Percentiles rank a stretch among this genome's conserved stretches.
Evolutionary conservation across 2,113 vertebrate species (phyloP).

Genomic region (Oreochromis tanganicae): DNA sequence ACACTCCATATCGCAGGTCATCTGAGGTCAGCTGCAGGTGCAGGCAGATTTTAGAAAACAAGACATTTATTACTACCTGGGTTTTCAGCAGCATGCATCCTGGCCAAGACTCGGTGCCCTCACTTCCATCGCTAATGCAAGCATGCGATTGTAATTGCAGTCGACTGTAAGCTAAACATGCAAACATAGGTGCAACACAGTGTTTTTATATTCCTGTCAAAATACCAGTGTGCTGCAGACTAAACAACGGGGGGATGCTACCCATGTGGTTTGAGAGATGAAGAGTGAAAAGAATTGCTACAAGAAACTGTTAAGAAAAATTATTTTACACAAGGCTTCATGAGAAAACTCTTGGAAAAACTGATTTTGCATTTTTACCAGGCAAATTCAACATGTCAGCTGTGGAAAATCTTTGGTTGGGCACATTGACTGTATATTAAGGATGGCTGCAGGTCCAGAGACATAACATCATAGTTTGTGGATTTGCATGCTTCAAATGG

Average conservation of each 20-base stretch:
- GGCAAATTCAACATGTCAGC: background rate
- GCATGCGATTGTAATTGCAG: background rate
- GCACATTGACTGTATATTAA: background rate
- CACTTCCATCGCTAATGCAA: conserved; percentile 19
- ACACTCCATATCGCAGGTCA: background rate
- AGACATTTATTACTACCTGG: conserved; percentile 23
- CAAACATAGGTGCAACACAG: conserved; percentile 31
- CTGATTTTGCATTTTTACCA: background rate
- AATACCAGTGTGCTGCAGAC: conserved; percentile 62
- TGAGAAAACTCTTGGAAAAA: background rate
- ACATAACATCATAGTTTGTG: background rate
- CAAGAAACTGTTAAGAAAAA: background rate
- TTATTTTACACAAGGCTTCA: background rate
- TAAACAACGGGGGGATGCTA: conserved; percentile 51
- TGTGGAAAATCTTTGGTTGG: rapidly evolving
- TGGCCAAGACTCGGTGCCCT: conserved; percentile 16
- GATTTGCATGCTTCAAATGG: background rate
- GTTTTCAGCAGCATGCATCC: conserved; percentile 29
- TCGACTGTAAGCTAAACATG: conserved; percentile 16
- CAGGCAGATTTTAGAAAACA: conserved; percentile 28
- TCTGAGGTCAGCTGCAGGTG: conserved; percentile 52
- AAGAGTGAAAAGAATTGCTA: background rate
- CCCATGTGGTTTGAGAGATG: conserved; percentile 22
- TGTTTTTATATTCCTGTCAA: conserved; percentile 60
- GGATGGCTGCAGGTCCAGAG: background rate